Evolutionary conservation across 2,797 vertebrate genomes (phyloP).

Genomic region (Saxicola maurus): DNA sequence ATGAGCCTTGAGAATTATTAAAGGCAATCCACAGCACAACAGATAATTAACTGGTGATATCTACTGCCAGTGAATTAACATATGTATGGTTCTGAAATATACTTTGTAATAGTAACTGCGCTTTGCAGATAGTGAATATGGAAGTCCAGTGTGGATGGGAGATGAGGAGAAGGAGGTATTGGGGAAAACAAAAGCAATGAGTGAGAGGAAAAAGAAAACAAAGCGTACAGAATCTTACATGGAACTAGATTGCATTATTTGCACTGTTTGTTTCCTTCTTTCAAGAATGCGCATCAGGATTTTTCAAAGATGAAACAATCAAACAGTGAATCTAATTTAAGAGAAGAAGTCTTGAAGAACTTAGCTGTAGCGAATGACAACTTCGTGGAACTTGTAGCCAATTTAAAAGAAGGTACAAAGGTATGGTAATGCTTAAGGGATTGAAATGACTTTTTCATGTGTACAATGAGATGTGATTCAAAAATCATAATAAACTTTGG

Average conservation of each 20-base stretch:
- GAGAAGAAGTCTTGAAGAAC: conserved; percentile 96
- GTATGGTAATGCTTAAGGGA: conserved; percentile 62
- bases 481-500: background rate
- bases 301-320: conserved; percentile 96
- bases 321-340: conserved; percentile 89
- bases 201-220: background rate
- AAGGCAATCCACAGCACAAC: background rate
- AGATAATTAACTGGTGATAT: background rate
- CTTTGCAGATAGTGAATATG: background rate
- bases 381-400: conserved; percentile 93
- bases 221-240: rapidly evolving
- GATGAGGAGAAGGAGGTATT: background rate
- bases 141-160: background rate
- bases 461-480: background rate
- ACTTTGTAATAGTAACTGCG: rapidly evolving
- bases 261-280: background rate
- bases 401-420: conserved; percentile 96
- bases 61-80: background rate
- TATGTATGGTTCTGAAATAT: background rate
- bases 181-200: background rate
- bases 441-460: background rate
- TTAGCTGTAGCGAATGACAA: conserved; percentile 95
- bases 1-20: background rate
- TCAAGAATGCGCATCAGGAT: conserved; percentile 85
- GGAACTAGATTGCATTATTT: background rate